Evolutionary conservation across 2,113 vertebrate species (phyloP).

Genomic region (Petroica traversi): DNA sequence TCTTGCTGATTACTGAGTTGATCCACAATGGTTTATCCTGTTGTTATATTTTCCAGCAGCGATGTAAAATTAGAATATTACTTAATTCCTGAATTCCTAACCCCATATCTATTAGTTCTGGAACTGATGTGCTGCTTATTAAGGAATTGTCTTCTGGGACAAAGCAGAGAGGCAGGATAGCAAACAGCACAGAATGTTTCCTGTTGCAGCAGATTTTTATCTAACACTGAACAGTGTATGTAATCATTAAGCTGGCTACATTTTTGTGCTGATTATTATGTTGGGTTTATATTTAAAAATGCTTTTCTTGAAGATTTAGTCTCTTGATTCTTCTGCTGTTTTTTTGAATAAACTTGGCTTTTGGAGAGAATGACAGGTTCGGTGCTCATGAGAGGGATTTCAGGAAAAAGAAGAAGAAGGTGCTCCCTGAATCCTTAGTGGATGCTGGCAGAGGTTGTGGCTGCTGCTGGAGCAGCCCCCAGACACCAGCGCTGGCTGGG

Average conservation of each 20-base stretch:
- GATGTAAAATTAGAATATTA: not conserved
- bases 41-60: not conserved
- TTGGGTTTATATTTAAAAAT: not conserved
- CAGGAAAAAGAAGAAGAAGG: not conserved
- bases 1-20: not conserved
- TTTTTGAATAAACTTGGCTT: not conserved
- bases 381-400: rapidly evolving
- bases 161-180: not conserved
- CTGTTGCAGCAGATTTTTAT: not conserved
- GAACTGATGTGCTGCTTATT: not conserved
- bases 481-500: rapidly evolving
- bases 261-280: not conserved
- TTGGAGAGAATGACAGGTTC: rapidly evolving
- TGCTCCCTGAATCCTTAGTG: too few relatives aligned
- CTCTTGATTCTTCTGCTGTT: not conserved
- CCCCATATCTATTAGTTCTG: not conserved
- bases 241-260: not conserved
- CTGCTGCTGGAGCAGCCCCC: too few relatives aligned
- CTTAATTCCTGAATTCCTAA: not conserved
- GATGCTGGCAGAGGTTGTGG: too few relatives aligned
- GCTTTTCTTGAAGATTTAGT: not conserved
- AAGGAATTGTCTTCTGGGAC: not conserved
- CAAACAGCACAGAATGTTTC: not conserved
- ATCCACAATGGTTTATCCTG: not conserved
- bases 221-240: not conserved